Conservation (phyloP, 2,888 invertebrate species). For the Xanthorhoe spadicearia region DNA sequence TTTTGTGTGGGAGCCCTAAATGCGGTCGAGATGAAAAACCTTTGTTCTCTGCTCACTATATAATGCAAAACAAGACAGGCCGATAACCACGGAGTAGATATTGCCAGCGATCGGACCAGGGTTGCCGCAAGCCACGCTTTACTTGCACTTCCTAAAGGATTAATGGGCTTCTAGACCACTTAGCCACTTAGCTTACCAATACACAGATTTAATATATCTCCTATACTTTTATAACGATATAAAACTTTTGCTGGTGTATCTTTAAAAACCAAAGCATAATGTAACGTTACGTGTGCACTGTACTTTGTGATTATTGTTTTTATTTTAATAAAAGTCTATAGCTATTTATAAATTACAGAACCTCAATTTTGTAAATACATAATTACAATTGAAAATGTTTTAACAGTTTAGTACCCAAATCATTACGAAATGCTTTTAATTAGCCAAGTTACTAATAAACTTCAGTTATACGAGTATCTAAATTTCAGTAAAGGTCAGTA, state of each 20-base stretch:
- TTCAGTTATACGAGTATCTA: too few relatives aligned
- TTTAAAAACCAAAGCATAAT: neutral
- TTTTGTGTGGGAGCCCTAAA: too few relatives aligned
- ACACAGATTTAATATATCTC: slow-evolving; percentile 4
- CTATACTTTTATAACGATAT: neutral
- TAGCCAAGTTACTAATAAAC: neutral
- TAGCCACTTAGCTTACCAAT: slow-evolving; percentile 11
- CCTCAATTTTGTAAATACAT: neutral
- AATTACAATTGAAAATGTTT: neutral
- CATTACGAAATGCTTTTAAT: neutral
- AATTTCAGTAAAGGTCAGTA: neutral
- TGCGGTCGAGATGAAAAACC: neutral
- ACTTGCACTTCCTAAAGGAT: slow-evolving; percentile 13
- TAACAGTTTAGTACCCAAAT: neutral
- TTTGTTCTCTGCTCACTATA: neutral
- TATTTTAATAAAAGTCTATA: too few relatives aligned
- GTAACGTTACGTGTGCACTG: neutral
- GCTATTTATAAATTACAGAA: too few relatives aligned
- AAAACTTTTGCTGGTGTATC: neutral
- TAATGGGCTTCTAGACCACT: slow-evolving; percentile 15
- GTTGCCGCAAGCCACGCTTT: slow-evolving; percentile 17
- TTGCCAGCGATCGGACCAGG: slow-evolving; percentile 9
- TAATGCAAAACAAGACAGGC: slow-evolving; percentile 1
- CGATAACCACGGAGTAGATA: slow-evolving; percentile 8
- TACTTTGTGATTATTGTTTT: neutral